Percentiles rank a stretch among this genome's conserved stretches.
These are phyloP conservation scores for Heliconius ethilla DNA, from an alignment of 2,888 invertebrate genomes.

Conservation along the genomic window DNA sequence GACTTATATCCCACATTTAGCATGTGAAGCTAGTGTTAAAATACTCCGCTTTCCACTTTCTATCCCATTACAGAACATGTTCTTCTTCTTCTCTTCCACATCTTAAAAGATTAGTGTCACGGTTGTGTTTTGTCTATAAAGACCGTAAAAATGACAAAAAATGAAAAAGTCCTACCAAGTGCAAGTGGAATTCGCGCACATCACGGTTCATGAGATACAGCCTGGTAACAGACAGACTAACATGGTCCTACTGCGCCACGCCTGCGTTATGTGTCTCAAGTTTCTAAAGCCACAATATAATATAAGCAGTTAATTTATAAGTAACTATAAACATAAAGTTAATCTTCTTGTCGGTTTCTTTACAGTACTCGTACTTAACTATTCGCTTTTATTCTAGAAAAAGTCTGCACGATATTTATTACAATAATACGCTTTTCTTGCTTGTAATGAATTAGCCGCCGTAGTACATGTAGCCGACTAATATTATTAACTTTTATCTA, in stretches of 20 bases:
- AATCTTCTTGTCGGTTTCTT: constrained; percentile 6
- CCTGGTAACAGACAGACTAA: too few species aligned
- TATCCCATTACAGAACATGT: too few species aligned
- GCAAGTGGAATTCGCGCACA: too few species aligned
- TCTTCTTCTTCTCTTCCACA: too few species aligned
- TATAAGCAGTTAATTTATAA: constrained; percentile 6
- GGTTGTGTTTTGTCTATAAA: too few species aligned
- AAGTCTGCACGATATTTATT: background rate
- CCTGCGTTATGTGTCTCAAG: background rate
- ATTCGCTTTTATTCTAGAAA: constrained; percentile 7
- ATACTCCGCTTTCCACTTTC: too few species aligned
- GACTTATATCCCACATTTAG: too few species aligned
- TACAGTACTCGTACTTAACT: background rate
- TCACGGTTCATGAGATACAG: too few species aligned
- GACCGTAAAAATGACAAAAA: too few species aligned
- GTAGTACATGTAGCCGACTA: background rate
- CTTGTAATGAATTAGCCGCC: background rate
- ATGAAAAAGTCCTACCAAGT: too few species aligned
- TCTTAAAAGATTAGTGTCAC: too few species aligned
- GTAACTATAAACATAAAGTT: constrained; percentile 2
- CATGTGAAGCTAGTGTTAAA: too few species aligned
- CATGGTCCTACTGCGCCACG: background rate
- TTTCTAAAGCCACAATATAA: background rate
- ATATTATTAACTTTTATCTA: background rate
- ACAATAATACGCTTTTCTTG: background rate